Evolutionary conservation across 2,113 vertebrate genomes (phyloP).

Genomic region (Sebastes schlegelii): DNA sequence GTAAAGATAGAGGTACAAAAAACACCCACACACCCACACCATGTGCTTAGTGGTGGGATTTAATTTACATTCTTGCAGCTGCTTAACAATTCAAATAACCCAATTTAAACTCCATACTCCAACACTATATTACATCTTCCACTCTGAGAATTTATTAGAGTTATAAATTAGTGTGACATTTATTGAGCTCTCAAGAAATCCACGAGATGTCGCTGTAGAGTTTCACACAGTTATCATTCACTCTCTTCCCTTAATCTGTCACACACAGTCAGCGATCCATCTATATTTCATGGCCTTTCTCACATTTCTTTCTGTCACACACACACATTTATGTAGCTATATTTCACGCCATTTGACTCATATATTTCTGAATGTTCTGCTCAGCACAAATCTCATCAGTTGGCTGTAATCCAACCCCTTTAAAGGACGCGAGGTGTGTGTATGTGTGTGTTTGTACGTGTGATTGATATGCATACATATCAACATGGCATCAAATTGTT

Average conservation of each 20-base stretch:
- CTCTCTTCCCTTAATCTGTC: constrained; percentile 38
- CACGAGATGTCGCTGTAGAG: constrained; percentile 45
- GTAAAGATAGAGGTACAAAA: background rate
- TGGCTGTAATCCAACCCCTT: constrained; percentile 39
- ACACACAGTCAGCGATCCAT: constrained; percentile 39
- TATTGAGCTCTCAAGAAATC: constrained; percentile 5
- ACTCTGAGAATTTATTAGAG: background rate
- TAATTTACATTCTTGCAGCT: constrained; percentile 6
- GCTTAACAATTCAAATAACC: background rate
- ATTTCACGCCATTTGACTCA: constrained; percentile 19
- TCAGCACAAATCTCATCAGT: constrained; percentile 48
- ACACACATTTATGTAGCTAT: background rate
- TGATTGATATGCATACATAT: constrained; percentile 1
- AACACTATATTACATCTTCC: background rate
- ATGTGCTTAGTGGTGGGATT: background rate
- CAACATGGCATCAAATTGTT: constrained; percentile 42
- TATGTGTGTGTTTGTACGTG: background rate
- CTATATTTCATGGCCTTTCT: constrained; percentile 47
- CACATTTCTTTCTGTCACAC: constrained; percentile 1
- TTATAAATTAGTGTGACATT: constrained; percentile 15
- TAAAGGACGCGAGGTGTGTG: constrained; percentile 11
- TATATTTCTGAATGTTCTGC: constrained; percentile 20
- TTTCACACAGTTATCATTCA: constrained; percentile 11
- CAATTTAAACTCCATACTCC: constrained; percentile 7
- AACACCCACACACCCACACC: background rate